Evolutionary conservation across 2,888 invertebrate species (phyloP), one percentile per base, ranked within the genome.

Genomic region (Thymelicus lineola): DNA sequence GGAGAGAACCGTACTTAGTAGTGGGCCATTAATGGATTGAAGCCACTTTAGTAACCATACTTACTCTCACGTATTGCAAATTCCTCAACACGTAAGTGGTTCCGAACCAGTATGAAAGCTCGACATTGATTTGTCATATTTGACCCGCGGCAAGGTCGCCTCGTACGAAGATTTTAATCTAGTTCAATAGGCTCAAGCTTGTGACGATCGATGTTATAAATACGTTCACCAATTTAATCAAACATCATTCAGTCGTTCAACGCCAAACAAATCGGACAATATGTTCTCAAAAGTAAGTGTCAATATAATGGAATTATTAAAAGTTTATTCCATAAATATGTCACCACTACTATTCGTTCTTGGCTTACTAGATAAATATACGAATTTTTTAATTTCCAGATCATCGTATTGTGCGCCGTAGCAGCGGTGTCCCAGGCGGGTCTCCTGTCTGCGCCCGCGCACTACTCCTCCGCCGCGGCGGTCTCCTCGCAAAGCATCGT

Each of bases 401-500:
- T 86, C 28, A 75, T 86, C 71, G 77, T 78, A 63, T 66, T 85
- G 58, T 81, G 83, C 76, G 80, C 80, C 0, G 71, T 81, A n/a
- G 78, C 79, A 74, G 82, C 82, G 14, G 80, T 78, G 70, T 75
- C 78, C 68, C 80, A 80, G 71, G 85, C 84, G 5, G 85, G 83
- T 62, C 77, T 84, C 45, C 74, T 85, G 73, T 75, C 84, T 6
- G 79, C 78, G 60, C 78, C 94, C 20, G 91, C 90, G 58, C 88
- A 89, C 78, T 86, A 86, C 80, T 86, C 86, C 17, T 73, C 86
- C 15, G 85, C 88, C 36, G 83, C 79, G 0, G 87, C 86, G 36
- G 86, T 88, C 60, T 86, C 88, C 50, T 88, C 88, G 36, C 87
- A 88, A 75, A 88, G 80, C 82, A 86, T 88, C 76, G 84, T 89